Conservation (phyloP, 2,113 vertebrate genomes). For the Furnarius figulus region DNA sequence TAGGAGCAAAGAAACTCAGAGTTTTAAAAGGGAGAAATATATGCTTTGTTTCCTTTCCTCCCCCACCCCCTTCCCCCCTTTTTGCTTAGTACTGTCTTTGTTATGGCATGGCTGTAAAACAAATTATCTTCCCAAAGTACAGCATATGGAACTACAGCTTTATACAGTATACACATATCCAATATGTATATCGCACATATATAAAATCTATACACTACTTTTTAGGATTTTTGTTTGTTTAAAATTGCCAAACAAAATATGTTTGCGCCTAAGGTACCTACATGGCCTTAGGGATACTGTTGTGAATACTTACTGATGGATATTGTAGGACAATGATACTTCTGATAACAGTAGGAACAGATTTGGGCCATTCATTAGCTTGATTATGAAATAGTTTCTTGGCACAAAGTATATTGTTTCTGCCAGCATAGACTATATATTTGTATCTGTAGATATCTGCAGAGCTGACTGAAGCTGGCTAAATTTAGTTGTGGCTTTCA, state of each 20-base stretch:
- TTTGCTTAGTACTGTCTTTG: not conserved
- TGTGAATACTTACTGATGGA: not conserved
- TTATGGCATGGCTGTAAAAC: not conserved
- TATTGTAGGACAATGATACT: not conserved
- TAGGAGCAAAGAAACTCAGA: not conserved
- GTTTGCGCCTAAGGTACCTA: not conserved
- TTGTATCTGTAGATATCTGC: not conserved
- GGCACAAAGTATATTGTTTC: not conserved
- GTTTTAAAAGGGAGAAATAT: not conserved
- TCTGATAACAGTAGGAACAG: not conserved
- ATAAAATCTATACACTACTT: not conserved
- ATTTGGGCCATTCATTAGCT: not conserved
- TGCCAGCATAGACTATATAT: not conserved
- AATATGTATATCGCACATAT: accelerated
- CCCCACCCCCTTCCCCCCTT: accelerated
- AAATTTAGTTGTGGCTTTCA: not conserved
- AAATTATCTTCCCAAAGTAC: not conserved
- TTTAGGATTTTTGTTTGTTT: not conserved
- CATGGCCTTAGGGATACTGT: not conserved
- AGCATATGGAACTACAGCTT: not conserved
- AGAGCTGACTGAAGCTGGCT: not conserved
- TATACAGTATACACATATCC: not conserved
- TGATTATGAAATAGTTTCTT: not conserved
- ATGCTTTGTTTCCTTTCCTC: accelerated
- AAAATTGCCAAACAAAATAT: not conserved